These are phyloP conservation scores for Astyanax mexicanus DNA, from an alignment of 2,797 vertebrate species.

Conservation along the genomic window DNA sequence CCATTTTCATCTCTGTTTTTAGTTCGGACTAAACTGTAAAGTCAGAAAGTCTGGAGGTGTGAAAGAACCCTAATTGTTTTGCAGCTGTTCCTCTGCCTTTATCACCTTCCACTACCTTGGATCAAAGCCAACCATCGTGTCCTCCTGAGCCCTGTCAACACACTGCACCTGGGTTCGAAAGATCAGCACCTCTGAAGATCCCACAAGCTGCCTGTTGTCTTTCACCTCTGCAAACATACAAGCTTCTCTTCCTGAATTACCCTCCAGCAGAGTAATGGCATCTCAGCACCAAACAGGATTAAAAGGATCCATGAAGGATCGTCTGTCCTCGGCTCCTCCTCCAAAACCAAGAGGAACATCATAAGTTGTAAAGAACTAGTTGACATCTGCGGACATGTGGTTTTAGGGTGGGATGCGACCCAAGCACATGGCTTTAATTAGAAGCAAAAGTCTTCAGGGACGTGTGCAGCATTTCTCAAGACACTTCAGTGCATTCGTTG, in stretches of 20 bases:
- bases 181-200: not conserved
- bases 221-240: not conserved
- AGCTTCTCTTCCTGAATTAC: not conserved
- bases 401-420: not conserved
- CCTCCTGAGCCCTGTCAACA: not conserved
- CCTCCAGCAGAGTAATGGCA: too few species aligned
- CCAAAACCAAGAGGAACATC: slow-evolving; percentile 11
- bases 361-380: not conserved
- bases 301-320: not conserved
- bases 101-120: slow-evolving; percentile 30
- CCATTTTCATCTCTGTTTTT: too few species aligned
- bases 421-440: slow-evolving; percentile 24
- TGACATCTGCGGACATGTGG: slow-evolving; percentile 43
- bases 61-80: slow-evolving; percentile 67
- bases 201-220: not conserved
- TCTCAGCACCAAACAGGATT: too few species aligned
- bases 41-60: too few species aligned
- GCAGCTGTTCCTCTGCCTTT: slow-evolving; percentile 27
- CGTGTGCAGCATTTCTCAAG: too few species aligned
- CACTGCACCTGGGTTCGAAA: slow-evolving; percentile 12
- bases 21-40: too few species aligned
- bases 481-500: not conserved
- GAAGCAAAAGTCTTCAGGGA: too few species aligned
- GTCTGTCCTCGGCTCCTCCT: not conserved
- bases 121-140: slow-evolving; percentile 70